Conservation (phyloP, 2,797 vertebrate genomes). For the Discoglossus pictus region DNA sequence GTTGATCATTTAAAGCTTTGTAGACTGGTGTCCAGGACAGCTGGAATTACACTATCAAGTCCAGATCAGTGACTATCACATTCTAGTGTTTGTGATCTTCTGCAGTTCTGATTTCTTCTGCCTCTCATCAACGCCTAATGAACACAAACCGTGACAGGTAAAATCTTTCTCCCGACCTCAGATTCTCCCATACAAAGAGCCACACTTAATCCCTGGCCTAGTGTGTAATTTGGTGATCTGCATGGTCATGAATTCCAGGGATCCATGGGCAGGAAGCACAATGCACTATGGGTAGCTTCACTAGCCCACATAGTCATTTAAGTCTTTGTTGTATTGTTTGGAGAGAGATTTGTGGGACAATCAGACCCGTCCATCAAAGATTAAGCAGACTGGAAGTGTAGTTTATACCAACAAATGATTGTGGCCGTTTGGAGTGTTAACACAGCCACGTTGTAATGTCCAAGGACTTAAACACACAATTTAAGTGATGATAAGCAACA, state of each 20-base stretch:
- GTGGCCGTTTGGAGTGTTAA: constrained; percentile 66
- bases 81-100: constrained; percentile 68
- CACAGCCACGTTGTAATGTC: constrained; percentile 65
- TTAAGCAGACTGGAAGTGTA: constrained; percentile 83
- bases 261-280: constrained; percentile 85
- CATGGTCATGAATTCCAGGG: constrained; percentile 87
- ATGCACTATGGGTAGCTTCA: constrained; percentile 71
- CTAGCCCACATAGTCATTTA: constrained; percentile 74
- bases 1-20: constrained; percentile 53
- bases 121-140: constrained; percentile 75
- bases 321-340: constrained; percentile 86
- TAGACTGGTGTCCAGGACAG: constrained; percentile 51
- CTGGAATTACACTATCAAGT: constrained; percentile 63
- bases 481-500: constrained; percentile 66
- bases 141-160: constrained; percentile 87
- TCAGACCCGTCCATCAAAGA: constrained; percentile 85
- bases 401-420: constrained; percentile 72
- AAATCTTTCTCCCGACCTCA: constrained; percentile 85
- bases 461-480: constrained; percentile 68
- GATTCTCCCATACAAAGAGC: constrained; percentile 80
- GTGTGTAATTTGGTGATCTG: constrained; percentile 83
- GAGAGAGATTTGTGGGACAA: constrained; percentile 84
- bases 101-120: constrained; percentile 70
- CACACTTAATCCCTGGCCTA: constrained; percentile 80
- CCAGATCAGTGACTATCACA: constrained; percentile 70